phyloP scores from a whole-genome alignment of 1,140 invertebrate genomes.

The Drosophila ananassae region DNA sequence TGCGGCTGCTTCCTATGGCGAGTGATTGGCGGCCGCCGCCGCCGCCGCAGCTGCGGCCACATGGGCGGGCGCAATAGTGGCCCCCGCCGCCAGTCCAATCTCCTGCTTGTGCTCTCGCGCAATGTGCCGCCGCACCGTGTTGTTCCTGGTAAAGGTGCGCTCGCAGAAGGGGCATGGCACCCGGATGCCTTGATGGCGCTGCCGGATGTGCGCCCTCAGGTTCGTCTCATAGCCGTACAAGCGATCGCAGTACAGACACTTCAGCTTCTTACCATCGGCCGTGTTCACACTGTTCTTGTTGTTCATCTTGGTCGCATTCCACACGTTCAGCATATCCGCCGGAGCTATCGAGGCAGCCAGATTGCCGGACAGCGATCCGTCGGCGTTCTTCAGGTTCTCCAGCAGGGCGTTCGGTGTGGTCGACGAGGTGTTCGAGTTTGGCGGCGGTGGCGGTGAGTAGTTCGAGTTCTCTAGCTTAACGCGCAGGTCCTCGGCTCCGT shows the following conservation, averaged over 20 bases:
- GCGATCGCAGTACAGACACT: slow-evolving; percentile 95
- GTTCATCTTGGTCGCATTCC: slow-evolving; percentile 84
- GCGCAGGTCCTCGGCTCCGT: slow-evolving; percentile 85
- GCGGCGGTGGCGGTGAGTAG: slow-evolving; percentile 84
- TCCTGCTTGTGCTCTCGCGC: slow-evolving; percentile 93
- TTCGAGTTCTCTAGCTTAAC: slow-evolving; percentile 86
- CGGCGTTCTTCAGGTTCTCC: slow-evolving; percentile 85
- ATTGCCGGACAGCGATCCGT: slow-evolving; percentile 78
- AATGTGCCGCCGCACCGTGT: slow-evolving; percentile 94
- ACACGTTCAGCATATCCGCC: slow-evolving; percentile 83
- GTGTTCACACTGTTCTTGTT: slow-evolving; percentile 84
- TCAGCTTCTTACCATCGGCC: slow-evolving; percentile 90
- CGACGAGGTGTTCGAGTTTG: slow-evolving; percentile 84
- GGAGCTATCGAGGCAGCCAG: slow-evolving; percentile 80
- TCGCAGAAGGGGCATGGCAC: slow-evolving; percentile 94
- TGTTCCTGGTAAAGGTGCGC: slow-evolving; percentile 96
- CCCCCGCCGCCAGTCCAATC: slow-evolving; percentile 87
- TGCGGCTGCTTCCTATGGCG: slow-evolving; percentile 85
- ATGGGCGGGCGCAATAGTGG: slow-evolving; percentile 83
- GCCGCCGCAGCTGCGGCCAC: slow-evolving; percentile 81
- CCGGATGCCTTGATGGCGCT: slow-evolving; percentile 94
- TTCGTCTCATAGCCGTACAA: slow-evolving; percentile 97
- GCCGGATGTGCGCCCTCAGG: slow-evolving; percentile 93
- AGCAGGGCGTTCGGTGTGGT: slow-evolving; percentile 85
- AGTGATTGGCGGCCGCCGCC: slow-evolving; percentile 85